Evolutionary conservation across 2,888 invertebrate species (phyloP).

Genomic region (Timandra comae): DNA sequence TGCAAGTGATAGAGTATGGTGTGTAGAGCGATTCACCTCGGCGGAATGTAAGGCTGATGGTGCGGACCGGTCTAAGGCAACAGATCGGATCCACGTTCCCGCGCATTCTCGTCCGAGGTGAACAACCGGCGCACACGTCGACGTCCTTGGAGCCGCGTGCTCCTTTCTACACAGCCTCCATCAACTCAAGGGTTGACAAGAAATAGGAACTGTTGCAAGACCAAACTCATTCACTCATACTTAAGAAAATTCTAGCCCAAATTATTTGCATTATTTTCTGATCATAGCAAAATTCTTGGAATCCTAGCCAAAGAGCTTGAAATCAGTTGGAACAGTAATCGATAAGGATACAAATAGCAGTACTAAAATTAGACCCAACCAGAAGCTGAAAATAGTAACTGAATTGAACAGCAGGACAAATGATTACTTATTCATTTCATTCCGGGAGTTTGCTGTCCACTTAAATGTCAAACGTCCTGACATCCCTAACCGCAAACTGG

Average conservation of each 20-base stretch:
- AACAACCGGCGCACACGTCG: conserved; percentile 64
- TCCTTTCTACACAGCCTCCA: conserved; percentile 56
- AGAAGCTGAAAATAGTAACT: conserved; percentile 1
- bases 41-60: conserved; percentile 22
- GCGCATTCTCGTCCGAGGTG: conserved; percentile 65
- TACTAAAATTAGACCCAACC: not conserved
- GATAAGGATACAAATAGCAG: not conserved
- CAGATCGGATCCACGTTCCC: conserved; percentile 45
- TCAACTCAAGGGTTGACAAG: conserved; percentile 19
- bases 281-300: not conserved
- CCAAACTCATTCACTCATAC: too few species aligned
- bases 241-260: too few species aligned
- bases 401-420: not conserved
- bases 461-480: conserved; percentile 5
- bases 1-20: too few species aligned
- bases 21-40: conserved; percentile 24
- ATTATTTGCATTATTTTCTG: conserved; percentile 4
- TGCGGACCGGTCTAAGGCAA: conserved; percentile 43
- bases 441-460: not conserved
- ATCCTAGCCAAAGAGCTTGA: not conserved
- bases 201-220: too few species aligned
- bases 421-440: not conserved
- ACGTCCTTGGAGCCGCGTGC: conserved; percentile 62
- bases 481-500: conserved; percentile 20
- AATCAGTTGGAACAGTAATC: not conserved